These are phyloP conservation scores for Cataglyphis cursor DNA, from an alignment of 2,888 invertebrate species.

Conservation along the genomic window DNA sequence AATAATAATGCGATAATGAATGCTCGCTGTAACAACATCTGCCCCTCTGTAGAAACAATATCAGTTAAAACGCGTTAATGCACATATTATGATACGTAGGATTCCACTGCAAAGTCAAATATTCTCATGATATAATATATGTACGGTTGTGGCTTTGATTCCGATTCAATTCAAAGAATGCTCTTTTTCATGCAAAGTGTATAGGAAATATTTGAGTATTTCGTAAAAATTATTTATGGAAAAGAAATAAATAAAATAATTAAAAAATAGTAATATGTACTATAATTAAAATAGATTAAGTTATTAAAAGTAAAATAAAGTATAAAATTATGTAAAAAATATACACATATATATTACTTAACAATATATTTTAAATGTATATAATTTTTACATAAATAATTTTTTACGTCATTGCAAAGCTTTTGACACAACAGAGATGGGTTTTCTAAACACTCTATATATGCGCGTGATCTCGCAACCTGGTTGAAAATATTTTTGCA, in stretches of 20 bases:
- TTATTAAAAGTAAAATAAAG: background rate
- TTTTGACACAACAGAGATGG: background rate
- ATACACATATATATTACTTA: background rate
- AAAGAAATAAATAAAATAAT: background rate
- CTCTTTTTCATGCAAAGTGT: background rate
- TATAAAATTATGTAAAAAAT: background rate
- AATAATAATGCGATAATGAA: constrained; percentile 44
- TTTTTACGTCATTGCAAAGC: background rate
- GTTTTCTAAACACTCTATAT: constrained; percentile 18
- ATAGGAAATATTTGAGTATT: background rate
- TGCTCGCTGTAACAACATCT: constrained; percentile 31
- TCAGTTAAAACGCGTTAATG: constrained; percentile 18
- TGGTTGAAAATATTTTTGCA: constrained; percentile 55
- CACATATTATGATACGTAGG: background rate
- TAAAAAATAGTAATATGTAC: background rate
- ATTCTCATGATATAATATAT: background rate
- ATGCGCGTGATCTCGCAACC: constrained; percentile 36
- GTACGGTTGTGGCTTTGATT: background rate
- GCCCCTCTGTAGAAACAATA: constrained; percentile 39
- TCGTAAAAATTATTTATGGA: background rate
- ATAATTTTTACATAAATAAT: background rate
- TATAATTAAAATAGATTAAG: background rate
- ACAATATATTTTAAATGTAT: background rate
- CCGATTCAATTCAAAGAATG: background rate
- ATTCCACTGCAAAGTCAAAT: constrained; percentile 14